Percentiles rank a stretch among this genome's conserved stretches.
phyloP scores from a whole-genome alignment of 2,888 invertebrate genomes.

The Heliconius sara region DNA sequence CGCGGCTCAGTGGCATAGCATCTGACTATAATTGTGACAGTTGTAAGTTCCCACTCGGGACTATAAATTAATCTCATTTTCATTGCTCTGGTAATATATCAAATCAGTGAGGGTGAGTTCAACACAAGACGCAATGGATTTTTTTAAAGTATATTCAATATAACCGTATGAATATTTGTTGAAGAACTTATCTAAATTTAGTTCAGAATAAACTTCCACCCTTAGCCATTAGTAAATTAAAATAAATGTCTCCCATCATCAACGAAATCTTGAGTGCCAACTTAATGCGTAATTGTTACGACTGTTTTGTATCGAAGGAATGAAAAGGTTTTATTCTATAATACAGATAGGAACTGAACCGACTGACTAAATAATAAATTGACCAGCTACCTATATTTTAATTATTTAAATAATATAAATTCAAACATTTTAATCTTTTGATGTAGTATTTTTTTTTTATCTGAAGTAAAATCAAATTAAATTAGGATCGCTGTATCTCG shows the following conservation, averaged over 20 bases:
- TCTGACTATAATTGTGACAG: too few relatives aligned
- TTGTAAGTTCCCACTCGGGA: too few relatives aligned
- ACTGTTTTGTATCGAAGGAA: neutral
- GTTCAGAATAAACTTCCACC: neutral
- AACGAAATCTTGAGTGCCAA: neutral
- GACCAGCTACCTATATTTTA: too few relatives aligned
- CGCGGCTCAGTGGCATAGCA: too few relatives aligned
- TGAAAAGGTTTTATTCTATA: neutral
- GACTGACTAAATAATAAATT: neutral
- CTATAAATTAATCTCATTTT: too few relatives aligned
- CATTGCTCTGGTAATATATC: too few relatives aligned
- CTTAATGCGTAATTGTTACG: neutral
- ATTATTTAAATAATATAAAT: too few relatives aligned
- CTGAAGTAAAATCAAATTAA: too few relatives aligned
- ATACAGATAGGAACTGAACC: neutral
- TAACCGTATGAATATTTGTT: neutral
- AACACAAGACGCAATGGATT: neutral
- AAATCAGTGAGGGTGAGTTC: too few relatives aligned
- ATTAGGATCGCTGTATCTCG: too few relatives aligned
- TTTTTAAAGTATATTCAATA: neutral
- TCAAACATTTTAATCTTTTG: too few relatives aligned
- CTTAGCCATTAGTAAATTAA: conserved; percentile 16
- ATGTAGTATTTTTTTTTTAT: too few relatives aligned
- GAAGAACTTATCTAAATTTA: neutral
- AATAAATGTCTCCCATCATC: conserved; percentile 9